These are phyloP conservation scores for Anolis carolinensis DNA, from an alignment of 2,113 vertebrate species.

Conservation along the genomic window DNA sequence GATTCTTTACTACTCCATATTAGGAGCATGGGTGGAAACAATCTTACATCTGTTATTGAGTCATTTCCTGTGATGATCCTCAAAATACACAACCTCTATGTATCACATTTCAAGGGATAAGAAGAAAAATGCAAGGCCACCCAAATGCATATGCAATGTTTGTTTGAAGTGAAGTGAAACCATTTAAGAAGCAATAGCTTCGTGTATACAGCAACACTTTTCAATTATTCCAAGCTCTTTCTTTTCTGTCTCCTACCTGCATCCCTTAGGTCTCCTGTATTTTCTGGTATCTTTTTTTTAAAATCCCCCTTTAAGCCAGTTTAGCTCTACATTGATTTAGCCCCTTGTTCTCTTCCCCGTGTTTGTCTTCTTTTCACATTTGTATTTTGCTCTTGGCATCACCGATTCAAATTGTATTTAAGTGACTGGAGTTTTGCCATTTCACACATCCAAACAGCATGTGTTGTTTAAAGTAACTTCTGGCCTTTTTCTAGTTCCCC, in stretches of 20 bases:
- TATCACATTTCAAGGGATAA: constrained; percentile 53
- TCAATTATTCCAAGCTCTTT: constrained; percentile 54
- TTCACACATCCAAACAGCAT: constrained; percentile 33
- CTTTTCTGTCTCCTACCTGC: constrained; percentile 29
- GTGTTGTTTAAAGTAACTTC: constrained; percentile 18
- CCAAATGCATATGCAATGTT: constrained; percentile 51
- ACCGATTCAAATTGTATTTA: constrained; percentile 35
- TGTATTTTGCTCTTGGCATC: constrained; percentile 42
- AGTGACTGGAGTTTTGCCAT: constrained; percentile 36
- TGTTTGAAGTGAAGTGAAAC: constrained; percentile 46
- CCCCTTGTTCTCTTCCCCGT: background rate
- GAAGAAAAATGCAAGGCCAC: constrained; percentile 56
- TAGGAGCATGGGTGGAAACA: background rate
- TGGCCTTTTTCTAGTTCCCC: background rate
- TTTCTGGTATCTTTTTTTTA: constrained; percentile 13
- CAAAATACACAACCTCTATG: constrained; percentile 46
- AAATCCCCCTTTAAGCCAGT: constrained; percentile 31
- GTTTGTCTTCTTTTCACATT: constrained; percentile 47
- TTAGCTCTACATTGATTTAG: constrained; percentile 30
- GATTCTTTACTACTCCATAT: constrained; percentile 50
- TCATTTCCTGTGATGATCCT: constrained; percentile 45
- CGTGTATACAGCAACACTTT: constrained; percentile 14
- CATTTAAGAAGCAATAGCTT: constrained; percentile 12
- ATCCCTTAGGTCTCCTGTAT: background rate
- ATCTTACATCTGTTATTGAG: constrained; percentile 45